phyloP scores from a whole-genome alignment of 2,888 invertebrate genomes.

The Crossocerus cetratus region DNA sequence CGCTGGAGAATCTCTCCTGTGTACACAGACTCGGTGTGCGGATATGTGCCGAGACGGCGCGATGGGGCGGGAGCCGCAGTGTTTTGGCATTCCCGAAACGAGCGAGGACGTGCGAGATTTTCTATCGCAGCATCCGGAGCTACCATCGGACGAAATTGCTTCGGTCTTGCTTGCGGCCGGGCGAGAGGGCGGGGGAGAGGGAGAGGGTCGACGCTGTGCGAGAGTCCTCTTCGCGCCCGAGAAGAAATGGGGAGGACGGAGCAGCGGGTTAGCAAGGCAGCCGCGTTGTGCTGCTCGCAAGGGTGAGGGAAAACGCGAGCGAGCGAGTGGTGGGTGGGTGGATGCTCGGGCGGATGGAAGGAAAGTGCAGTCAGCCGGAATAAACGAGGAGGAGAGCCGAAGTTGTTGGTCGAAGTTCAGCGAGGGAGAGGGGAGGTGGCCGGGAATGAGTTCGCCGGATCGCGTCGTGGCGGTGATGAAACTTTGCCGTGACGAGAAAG shows the following conservation, averaged over 20 bases:
- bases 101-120: slow-evolving; percentile 53
- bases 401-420: slow-evolving; percentile 76
- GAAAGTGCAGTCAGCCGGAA: slow-evolving; percentile 76
- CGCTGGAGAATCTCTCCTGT: too few relatives aligned
- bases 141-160: slow-evolving; percentile 71
- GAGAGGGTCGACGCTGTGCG: too few relatives aligned
- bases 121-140: slow-evolving; percentile 45
- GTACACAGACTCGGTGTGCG: too few relatives aligned
- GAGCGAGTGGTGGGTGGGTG: slow-evolving; percentile 2
- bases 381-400: slow-evolving; percentile 76
- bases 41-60: not conserved
- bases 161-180: slow-evolving; percentile 45
- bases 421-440: slow-evolving; percentile 50
- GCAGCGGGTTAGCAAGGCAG: slow-evolving; percentile 40
- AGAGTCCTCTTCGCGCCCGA: not conserved
- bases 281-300: not conserved
- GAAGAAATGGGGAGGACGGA: slow-evolving; percentile 21
- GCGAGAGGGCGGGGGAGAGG: slow-evolving; percentile 14
- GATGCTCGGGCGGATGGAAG: slow-evolving; percentile 64
- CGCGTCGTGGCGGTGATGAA: slow-evolving; percentile 74
- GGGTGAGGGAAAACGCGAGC: slow-evolving; percentile 4
- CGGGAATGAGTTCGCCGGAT: slow-evolving; percentile 70
- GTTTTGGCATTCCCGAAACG: slow-evolving; percentile 48
- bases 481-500: slow-evolving; percentile 76
- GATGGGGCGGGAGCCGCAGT: slow-evolving; percentile 34